Evolutionary conservation across 2,797 vertebrate species (phyloP).

Genomic region (Myotis vivesi): DNA sequence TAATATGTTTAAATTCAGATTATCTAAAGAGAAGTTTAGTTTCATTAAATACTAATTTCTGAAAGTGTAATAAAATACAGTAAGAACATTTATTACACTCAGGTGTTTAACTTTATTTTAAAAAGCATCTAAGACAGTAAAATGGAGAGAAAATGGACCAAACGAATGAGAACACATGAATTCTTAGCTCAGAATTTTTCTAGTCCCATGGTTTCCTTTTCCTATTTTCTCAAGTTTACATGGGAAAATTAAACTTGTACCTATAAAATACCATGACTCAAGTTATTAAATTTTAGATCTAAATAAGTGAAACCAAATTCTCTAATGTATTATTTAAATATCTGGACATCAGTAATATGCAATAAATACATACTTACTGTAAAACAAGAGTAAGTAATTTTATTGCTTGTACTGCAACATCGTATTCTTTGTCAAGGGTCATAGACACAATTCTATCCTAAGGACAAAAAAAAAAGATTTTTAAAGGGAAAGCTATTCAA

Average conservation of each 20-base stretch:
- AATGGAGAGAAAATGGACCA: not conserved
- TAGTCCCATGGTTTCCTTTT: not conserved
- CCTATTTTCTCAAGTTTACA: not conserved
- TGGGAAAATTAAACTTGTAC: conserved; percentile 15
- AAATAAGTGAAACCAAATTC: conserved; percentile 10
- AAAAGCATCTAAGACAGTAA: not conserved
- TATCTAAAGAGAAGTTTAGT: conserved; percentile 6
- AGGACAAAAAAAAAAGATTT: conserved; percentile 68
- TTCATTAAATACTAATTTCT: conserved; percentile 36
- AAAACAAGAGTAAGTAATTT: conserved; percentile 98
- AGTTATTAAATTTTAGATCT: conserved; percentile 36
- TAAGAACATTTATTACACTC: not conserved
- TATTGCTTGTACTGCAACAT: conserved; percentile 99
- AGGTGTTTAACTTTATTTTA: conserved; percentile 31
- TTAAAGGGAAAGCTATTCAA: conserved; percentile 34
- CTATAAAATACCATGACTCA: not conserved
- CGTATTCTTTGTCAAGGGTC: conserved; percentile 99
- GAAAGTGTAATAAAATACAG: conserved; percentile 10
- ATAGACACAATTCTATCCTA: conserved; percentile 99
- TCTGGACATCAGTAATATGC: not conserved
- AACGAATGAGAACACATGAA: conserved; percentile 15
- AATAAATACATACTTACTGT: conserved; percentile 90
- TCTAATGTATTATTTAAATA: conserved; percentile 27
- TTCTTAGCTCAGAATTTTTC: not conserved
- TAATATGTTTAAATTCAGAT: conserved; percentile 19